phyloP scores from a whole-genome alignment of 2,113 vertebrate species.

The Panthera tigris region DNA sequence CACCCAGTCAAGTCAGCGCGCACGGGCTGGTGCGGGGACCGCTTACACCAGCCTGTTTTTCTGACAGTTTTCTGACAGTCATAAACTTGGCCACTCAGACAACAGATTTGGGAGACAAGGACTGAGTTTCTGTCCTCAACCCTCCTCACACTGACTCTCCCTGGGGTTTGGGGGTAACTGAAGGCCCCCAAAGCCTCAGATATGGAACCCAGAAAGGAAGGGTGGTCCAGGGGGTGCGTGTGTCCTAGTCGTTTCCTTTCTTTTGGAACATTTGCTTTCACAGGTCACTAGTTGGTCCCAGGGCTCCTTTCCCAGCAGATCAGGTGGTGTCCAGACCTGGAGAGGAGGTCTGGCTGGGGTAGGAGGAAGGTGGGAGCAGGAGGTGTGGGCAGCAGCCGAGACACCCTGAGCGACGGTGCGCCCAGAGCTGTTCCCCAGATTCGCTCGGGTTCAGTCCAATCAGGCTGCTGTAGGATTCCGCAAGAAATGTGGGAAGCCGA shows the following conservation, averaged over 20 bases:
- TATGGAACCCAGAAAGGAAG: not conserved
- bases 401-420: not conserved
- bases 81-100: not conserved
- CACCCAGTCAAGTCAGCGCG: not conserved
- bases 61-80: not conserved
- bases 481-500: not conserved
- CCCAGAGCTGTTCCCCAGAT: not conserved
- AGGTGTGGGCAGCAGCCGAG: not conserved
- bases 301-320: not conserved
- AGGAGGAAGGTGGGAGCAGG: not conserved
- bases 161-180: not conserved
- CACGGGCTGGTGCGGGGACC: not conserved
- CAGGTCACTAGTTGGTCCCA: not conserved
- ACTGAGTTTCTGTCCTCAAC: not conserved
- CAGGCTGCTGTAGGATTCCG: not conserved
- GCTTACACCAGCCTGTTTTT: too few relatives aligned
- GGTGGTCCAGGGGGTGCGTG: not conserved
- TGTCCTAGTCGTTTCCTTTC: not conserved
- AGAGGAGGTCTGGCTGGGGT: not conserved
- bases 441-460: accelerated
- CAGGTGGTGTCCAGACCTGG: not conserved
- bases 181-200: not conserved
- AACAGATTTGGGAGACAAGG: not conserved
- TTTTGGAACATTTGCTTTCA: not conserved
- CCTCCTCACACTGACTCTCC: not conserved